Percentiles rank a stretch among this genome's conserved stretches.
Conservation (phyloP, 2,113 vertebrate species). For the Neolamprologus sp. region DNA sequence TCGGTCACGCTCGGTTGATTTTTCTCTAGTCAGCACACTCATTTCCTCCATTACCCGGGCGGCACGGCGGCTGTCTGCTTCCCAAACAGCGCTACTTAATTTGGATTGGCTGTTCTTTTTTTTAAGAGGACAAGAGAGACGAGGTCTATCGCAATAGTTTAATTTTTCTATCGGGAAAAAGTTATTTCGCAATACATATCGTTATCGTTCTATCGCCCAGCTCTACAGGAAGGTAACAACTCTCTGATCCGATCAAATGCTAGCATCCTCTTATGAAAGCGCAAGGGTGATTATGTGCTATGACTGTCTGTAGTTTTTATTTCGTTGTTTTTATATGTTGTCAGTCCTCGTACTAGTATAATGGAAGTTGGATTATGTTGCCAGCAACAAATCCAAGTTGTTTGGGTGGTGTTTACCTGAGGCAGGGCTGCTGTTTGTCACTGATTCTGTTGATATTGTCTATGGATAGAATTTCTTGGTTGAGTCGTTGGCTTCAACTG, state of each 20-base stretch:
- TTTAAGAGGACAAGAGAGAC: no score
- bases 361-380: background rate
- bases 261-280: background rate
- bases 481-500: background rate
- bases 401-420: background rate
- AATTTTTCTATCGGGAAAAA: no score
- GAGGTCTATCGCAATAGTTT: no score
- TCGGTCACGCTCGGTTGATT: no score
- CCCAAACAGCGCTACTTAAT: no score
- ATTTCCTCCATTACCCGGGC: no score
- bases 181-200: no score
- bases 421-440: background rate
- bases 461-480: background rate
- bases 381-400: background rate
- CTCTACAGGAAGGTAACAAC: background rate
- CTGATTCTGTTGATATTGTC: background rate
- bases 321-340: background rate
- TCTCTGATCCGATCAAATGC: background rate
- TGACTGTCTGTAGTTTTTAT: background rate
- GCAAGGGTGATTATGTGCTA: fast-evolving
- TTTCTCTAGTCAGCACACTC: no score
- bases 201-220: no score
- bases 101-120: no score
- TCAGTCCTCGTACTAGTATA: no score
- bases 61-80: no score